Base-by-base conservation (phyloP, 2,797 vertebrate genomes). In the Chelonia mydas region DNA sequence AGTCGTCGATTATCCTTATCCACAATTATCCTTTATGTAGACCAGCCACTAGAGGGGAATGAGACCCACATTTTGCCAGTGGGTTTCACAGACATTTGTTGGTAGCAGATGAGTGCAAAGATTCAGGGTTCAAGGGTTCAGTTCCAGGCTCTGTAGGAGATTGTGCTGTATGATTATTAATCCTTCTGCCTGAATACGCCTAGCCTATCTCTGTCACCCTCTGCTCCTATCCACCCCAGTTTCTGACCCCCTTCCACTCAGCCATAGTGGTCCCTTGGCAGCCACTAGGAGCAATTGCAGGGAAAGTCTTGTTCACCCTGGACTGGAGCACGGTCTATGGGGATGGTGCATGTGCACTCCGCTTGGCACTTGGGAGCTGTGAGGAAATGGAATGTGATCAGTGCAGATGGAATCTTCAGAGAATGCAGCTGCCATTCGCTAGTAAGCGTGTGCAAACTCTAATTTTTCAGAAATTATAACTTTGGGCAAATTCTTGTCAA, bases 251-350 rank as follows among this genome's bases (percentile, higher is more conserved):
- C 37, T 50, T 68, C 27, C 54, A 54, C 21, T 54, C 79, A 91
- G 54, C 76, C 3, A 1, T 79, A 41, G 41, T 10, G 54, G 90
- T 47, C 55, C 25, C 33, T 37, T 6, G 65, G n/a, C 65, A 72
- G 65, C n/a, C 19, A 6, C 19, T 41, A 41, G 19, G 19, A 81
- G 74, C 27, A 50, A 59, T 57, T 87, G 57, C 79, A 92, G 85
- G 86, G 45, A 85, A 65, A 81, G 49, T 28, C 45, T 16, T 57
- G 23, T 19, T 78, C 27, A 10, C 25, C 27, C 25, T 5, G 65
- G 3, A 83, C 50, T 81, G n/a, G 17, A 5, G 37, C 81, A 0
- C 0, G 5, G 31, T 41, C n/a, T 37, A 68, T n/a, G 7, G 65
- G n/a, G n/a, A 68, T 1, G 17, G n/a, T 68, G 65, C 65, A 68